These are phyloP conservation scores for Pristionchus entomophagus DNA, from an alignment of 2,888 invertebrate genomes.

Conservation along the genomic window DNA sequence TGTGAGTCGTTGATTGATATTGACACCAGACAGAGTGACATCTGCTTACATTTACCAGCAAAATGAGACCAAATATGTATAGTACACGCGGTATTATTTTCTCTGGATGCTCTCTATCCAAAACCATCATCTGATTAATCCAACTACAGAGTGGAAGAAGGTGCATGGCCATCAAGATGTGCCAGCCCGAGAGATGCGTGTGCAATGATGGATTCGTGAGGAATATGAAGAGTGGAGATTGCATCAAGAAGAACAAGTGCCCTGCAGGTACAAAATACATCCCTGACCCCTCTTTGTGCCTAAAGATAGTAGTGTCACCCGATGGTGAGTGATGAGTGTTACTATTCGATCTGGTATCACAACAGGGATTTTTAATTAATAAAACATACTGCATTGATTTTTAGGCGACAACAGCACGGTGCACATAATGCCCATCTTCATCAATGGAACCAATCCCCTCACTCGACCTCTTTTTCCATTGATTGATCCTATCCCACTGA, in stretches of 20 bases:
- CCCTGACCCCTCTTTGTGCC: too few species aligned
- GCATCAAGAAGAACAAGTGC: neutral
- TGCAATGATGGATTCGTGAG: neutral
- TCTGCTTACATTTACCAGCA: too few species aligned
- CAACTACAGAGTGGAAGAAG: too few species aligned
- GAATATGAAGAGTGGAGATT: neutral
- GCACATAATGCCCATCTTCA: neutral
- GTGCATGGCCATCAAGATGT: neutral
- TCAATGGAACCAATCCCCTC: neutral
- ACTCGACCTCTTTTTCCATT: neutral
- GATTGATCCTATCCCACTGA: neutral
- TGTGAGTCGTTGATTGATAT: too few species aligned
- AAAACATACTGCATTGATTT: neutral
- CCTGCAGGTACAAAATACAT: neutral
- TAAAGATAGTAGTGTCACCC: neutral
- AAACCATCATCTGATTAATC: too few species aligned
- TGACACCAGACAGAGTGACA: too few species aligned
- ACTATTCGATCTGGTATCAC: too few species aligned
- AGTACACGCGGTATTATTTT: too few species aligned
- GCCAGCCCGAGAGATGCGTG: neutral
- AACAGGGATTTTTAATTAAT: neutral
- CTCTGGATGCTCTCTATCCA: too few species aligned
- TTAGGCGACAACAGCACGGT: neutral
- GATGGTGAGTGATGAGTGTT: too few species aligned
- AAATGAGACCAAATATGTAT: too few species aligned